Percentiles rank a stretch among this genome's conserved stretches.
These are phyloP conservation scores for Leptosomus discolor DNA, from an alignment of 2,113 vertebrate species.

Conservation along the genomic window DNA sequence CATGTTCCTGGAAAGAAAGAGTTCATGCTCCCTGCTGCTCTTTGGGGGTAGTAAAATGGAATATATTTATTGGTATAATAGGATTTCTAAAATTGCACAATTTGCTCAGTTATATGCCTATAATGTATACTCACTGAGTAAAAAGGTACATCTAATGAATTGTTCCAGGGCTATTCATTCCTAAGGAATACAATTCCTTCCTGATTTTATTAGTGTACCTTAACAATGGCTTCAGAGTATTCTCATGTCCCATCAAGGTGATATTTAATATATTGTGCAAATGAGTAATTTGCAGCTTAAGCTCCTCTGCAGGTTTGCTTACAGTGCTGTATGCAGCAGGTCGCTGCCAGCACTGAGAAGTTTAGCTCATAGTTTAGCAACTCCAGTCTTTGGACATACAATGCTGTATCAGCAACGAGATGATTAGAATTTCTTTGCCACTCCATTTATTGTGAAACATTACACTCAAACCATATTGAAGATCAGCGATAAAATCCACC, in stretches of 20 bases:
- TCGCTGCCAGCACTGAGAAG: not conserved
- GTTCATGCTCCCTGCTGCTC: not conserved
- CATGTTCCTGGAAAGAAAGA: not conserved
- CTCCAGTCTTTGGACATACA: not conserved
- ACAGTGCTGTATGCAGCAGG: not conserved
- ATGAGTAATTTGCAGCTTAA: not conserved
- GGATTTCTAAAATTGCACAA: not conserved
- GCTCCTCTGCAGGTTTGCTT: not conserved
- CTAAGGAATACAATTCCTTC: not conserved
- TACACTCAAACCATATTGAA: not conserved
- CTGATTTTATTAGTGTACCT: not conserved
- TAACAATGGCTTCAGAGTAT: not conserved
- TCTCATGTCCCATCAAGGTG: not conserved
- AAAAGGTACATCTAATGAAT: not conserved
- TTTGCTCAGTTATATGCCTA: not conserved
- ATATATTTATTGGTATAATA: not conserved
- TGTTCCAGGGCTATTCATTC: not conserved
- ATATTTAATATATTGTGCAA: not conserved
- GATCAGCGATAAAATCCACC: not conserved
- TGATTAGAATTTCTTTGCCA: not conserved
- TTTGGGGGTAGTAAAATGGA: not conserved
- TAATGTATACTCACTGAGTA: accelerated
- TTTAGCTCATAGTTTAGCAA: not conserved
- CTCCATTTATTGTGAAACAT: not conserved
- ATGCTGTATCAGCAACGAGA: accelerated